Percentiles rank a stretch among this genome's conserved stretches.
phyloP scores from a whole-genome alignment of 2,113 vertebrate genomes.

The Mungos mungo region DNA sequence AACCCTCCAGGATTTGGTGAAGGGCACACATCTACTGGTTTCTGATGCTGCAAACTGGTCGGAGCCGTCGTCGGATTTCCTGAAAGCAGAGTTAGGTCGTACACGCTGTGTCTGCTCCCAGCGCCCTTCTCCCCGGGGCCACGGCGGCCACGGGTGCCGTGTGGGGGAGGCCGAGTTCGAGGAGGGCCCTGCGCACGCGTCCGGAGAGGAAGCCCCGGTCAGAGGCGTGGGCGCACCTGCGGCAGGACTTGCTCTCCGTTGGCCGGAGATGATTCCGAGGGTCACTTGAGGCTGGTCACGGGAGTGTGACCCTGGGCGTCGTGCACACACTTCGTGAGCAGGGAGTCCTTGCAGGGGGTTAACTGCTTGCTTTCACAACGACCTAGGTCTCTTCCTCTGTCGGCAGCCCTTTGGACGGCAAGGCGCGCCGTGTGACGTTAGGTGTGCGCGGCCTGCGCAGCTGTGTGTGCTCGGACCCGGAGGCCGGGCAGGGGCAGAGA shows the following conservation, averaged over 20 bases:
- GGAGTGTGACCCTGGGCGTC: accelerated
- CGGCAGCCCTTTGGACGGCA: accelerated
- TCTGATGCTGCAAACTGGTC: not conserved
- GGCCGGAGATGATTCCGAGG: not conserved
- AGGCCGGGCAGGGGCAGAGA: not conserved
- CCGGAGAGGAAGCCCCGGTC: not conserved
- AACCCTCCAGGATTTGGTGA: not conserved
- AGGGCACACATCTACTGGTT: too few species aligned
- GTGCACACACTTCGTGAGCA: accelerated
- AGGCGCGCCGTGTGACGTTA: too few species aligned
- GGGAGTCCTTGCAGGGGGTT: accelerated
- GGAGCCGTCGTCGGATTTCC: not conserved
- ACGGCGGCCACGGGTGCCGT: accelerated
- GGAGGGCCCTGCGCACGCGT: not conserved
- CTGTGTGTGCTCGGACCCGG: not conserved
- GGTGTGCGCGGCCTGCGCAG: not conserved
- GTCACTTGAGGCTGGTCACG: not conserved
- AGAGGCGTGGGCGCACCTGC: accelerated
- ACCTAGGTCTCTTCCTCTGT: not conserved
- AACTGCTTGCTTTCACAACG: accelerated
- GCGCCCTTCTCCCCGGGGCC: not conserved
- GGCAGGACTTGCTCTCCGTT: not conserved
- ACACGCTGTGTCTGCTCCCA: not conserved
- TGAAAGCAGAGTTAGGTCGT: too few species aligned
- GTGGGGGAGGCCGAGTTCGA: not conserved